Conservation (phyloP, 2,797 vertebrate genomes). For the Lepidocolaptes lacrymiger region DNA sequence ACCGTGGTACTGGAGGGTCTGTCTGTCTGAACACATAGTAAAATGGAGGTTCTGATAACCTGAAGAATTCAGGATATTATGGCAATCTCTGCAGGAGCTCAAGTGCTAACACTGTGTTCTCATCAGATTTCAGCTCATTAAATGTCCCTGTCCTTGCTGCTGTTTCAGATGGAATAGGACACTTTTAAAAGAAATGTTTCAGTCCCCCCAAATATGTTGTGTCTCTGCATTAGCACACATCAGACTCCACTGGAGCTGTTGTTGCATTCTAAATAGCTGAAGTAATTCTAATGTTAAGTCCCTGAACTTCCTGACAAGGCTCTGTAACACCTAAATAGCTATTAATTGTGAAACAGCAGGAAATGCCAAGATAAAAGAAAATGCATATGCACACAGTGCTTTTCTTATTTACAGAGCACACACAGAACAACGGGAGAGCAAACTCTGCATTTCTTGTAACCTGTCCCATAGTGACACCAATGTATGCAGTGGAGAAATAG, state of each 20-base stretch:
- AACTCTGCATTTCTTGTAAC: neutral
- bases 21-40: neutral
- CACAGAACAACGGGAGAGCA: neutral
- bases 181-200: neutral
- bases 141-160: neutral
- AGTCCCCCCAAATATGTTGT: neutral
- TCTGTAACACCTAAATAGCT: neutral
- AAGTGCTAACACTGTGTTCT: neutral
- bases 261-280: neutral
- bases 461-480: neutral
- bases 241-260: neutral
- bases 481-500: neutral
- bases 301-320: neutral
- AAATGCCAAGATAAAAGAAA: neutral
- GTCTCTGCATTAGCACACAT: neutral
- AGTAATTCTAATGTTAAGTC: neutral
- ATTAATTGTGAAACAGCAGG: neutral
- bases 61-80: neutral
- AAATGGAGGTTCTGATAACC: neutral
- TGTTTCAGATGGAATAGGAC: neutral
- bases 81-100: neutral
- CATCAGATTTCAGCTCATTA: neutral
- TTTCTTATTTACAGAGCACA: neutral
- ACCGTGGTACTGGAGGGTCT: neutral
- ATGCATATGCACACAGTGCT: neutral